Evolutionary conservation across 2,888 invertebrate species (phyloP).

Genomic region (Phorcus lineatus): DNA sequence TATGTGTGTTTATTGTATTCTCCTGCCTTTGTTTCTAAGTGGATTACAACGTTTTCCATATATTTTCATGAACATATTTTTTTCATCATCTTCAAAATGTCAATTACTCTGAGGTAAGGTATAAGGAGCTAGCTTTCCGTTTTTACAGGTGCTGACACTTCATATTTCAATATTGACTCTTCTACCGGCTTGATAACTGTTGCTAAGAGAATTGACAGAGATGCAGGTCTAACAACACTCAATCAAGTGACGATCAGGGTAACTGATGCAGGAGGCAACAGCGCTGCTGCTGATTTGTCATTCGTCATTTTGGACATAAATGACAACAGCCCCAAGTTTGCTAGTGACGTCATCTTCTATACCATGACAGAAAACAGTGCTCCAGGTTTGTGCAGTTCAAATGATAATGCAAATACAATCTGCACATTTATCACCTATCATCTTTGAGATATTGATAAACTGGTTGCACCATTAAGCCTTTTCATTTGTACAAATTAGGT

Average conservation of each 20-base stretch:
- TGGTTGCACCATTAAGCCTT: not conserved
- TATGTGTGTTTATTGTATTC: too few relatives aligned
- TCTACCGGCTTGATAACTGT: not conserved
- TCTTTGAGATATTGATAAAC: too few relatives aligned
- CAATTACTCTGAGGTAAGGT: too few relatives aligned
- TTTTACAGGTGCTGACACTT: not conserved
- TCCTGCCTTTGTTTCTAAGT: too few relatives aligned
- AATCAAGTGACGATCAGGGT: not conserved
- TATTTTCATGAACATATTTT: too few relatives aligned
- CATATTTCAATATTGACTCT: not conserved
- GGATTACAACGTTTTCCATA: too few relatives aligned
- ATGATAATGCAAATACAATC: too few relatives aligned
- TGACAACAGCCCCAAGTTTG: not conserved
- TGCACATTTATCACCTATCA: too few relatives aligned
- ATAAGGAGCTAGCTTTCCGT: too few relatives aligned
- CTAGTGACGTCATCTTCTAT: not conserved
- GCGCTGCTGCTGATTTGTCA: not conserved
- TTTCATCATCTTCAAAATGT: too few relatives aligned
- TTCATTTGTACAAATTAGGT: not conserved
- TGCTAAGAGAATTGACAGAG: not conserved
- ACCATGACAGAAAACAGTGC: not conserved
- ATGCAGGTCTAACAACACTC: not conserved
- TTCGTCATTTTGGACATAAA: conserved; percentile 16
- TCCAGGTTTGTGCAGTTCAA: not conserved
- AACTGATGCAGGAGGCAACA: not conserved